Percentiles rank a stretch among this genome's conserved stretches.
Evolutionary conservation across 37 sponge, comb jelly and placozoan genomes (phyloP).

Genomic region (Chondrilla cf. caribensis): DNA sequence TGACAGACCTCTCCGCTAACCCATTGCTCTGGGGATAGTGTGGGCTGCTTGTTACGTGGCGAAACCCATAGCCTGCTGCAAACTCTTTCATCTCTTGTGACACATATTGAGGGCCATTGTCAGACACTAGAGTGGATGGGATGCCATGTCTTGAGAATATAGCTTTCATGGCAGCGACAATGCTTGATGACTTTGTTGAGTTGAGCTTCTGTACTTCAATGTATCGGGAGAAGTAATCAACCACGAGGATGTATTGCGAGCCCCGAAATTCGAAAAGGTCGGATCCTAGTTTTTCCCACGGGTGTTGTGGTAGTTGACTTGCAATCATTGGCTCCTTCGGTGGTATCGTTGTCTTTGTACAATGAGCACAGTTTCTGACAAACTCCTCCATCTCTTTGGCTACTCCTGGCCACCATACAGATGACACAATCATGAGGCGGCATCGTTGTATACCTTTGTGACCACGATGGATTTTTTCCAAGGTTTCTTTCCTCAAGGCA

Average conservation of each 20-base stretch:
- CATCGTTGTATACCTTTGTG: conserved; percentile 17
- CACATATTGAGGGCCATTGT: conserved; percentile 12
- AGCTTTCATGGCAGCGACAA: neutral
- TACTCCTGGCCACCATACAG: conserved; percentile 32
- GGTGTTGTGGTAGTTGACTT: neutral
- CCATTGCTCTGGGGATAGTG: conserved; percentile 23
- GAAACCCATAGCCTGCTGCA: neutral
- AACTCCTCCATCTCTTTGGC: neutral
- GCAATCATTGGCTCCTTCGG: neutral
- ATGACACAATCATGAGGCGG: neutral
- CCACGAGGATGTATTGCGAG: neutral
- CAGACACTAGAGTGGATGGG: neutral
- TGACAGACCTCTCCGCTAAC: conserved; percentile 7
- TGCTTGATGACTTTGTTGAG: neutral
- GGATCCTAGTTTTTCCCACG: conserved; percentile 7
- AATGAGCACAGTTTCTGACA: neutral
- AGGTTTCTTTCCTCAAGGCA: neutral
- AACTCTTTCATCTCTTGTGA: conserved; percentile 20
- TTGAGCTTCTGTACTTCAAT: conserved; percentile 17
- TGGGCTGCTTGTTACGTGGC: conserved; percentile 23
- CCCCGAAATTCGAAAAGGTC: conserved; percentile 9
- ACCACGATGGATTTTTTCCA: conserved; percentile 4
- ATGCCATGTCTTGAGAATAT: conserved; percentile 14
- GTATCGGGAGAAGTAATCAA: conserved; percentile 14
- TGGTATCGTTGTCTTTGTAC: neutral